Base-by-base conservation (phyloP, 1,140 invertebrate genomes). In the Psilanteris sp. region DNA sequence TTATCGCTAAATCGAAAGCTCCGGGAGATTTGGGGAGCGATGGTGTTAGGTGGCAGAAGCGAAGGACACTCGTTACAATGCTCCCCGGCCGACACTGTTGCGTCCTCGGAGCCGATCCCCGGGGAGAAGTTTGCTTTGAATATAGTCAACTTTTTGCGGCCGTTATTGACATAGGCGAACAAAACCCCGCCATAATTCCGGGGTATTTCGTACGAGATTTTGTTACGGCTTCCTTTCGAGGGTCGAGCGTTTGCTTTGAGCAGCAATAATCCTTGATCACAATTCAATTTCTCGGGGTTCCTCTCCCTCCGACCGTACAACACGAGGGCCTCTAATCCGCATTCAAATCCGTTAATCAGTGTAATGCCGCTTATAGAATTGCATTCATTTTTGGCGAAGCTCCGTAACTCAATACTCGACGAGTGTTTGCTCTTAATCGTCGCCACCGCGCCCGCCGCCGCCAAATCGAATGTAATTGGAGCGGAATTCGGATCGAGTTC, bases 1-100 rank as follows among this genome's bases (percentile, higher is more conserved):
- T 87, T 87, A 87, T 85, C 83, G 81, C 79, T 83, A 87, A 86
- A 86, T 84, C 79, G 81, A 85, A 84, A 79, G 59, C 52, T 29
- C 37, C 48, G 62, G 52, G 50, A 44, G 41, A 54, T 61, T 37
- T n/a, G 57, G 64, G 34, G 46, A 71, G 36, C 55, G 48, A 32
- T 74, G 62, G 70, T 68, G 74, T 50, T 64, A 73, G 67, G 68
- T 71, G 67, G 54, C 70, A 34, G 44, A 36, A 4, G 22, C 18
- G 59, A 72, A 61, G 70, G 79, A 84, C 82, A 80, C 84, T 83
- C 80, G 81, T 73, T 79, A 86, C 84, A 85, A 85, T 83, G 62
- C 73, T 59, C 46, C 75, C 77, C 71, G 36, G 13, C 15, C 43
- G 44, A 39, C 55, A 20, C 36, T 44, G 62, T 67, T 67, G 39